Base-by-base conservation (phyloP, 2,888 invertebrate genomes). In the Encarsia formosa region DNA sequence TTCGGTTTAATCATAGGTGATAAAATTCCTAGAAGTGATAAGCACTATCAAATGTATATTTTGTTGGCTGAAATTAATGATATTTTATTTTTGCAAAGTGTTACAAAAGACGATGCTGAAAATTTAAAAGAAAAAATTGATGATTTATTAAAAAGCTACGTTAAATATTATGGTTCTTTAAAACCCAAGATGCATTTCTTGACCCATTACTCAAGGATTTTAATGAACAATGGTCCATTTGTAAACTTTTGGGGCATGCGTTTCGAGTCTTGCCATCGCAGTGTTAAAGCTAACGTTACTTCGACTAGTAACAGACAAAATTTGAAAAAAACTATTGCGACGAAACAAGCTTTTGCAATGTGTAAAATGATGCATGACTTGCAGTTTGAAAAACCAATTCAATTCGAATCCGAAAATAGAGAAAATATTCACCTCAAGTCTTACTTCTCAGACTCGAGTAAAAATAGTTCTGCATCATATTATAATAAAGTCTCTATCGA, bases 101-200 rank as follows among this genome's bases (percentile, higher is more conserved):
- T 15, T 6, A 37, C 37, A 4, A 15, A 15, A 18, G 15, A 9
- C 4, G 37, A 31, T 31, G 19, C 20, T 11, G 31, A 31, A 19
- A 24, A 22, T 19, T 32, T 42, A 18, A 20, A 18, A n/a, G 42
- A 42, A n/a, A 18, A n/a, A 20, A 22, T 42, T 6, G n/a, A 19
- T 4, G 16, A 42, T 6, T 19, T 31, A 20, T 31, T 31, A 20
- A 9, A n/a, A n/a, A 15, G 29, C 4, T 42, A 42, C 20, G 20
- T 32, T 9, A 2, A 19, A 13, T n/a, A 11, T 19, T 42, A 31
- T 31, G 42, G 42, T 9, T 5, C 24, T 31, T 15, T 42, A 6
- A 31, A 42, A 16, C 42, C 42, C 9, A 42, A 42, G 20, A 24
- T 42, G 5, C 42, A 42, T 31, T 20, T 19, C 19, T 24, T 42